A percentile compares a stretch with the other conserved stretches of the same genome.
Evolutionary conservation across 2,888 invertebrate species (phyloP).

Genomic region (Torymus tubicola): DNA sequence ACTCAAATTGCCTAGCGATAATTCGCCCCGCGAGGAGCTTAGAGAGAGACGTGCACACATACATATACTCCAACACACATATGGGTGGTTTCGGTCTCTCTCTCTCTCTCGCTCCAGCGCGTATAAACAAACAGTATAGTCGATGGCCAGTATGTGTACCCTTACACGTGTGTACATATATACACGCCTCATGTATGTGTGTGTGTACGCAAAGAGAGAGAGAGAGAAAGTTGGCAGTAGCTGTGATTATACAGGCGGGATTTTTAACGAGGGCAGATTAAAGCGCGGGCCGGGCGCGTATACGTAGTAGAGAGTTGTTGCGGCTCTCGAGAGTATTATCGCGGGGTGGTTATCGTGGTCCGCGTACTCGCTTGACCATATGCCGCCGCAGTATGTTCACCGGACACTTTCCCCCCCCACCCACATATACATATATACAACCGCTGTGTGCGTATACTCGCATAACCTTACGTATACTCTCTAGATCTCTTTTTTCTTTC

Average conservation of each 20-base stretch:
- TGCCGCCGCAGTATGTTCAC: constrained; percentile 33
- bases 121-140: constrained; percentile 29
- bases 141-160: constrained; percentile 19
- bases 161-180: background rate
- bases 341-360: constrained; percentile 21
- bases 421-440: no score
- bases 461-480: background rate
- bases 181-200: no score
- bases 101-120: constrained; percentile 32
- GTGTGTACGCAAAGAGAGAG: background rate
- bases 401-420: background rate
- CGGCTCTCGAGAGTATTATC: constrained; percentile 46
- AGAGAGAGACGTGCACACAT: no score
- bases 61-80: no score
- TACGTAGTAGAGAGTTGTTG: background rate
- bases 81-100: no score
- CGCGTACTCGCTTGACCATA: constrained; percentile 42
- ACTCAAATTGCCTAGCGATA: constrained; percentile 45
- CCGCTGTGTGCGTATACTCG: no score
- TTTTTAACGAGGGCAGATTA: constrained; percentile 51
- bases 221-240: background rate
- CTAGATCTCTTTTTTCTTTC: background rate
- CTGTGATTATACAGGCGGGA: constrained; percentile 25
- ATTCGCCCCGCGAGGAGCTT: constrained; percentile 11
- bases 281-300: background rate